phyloP scores from a whole-genome alignment of 2,797 vertebrate genomes.

The Syngnathus acus region DNA sequence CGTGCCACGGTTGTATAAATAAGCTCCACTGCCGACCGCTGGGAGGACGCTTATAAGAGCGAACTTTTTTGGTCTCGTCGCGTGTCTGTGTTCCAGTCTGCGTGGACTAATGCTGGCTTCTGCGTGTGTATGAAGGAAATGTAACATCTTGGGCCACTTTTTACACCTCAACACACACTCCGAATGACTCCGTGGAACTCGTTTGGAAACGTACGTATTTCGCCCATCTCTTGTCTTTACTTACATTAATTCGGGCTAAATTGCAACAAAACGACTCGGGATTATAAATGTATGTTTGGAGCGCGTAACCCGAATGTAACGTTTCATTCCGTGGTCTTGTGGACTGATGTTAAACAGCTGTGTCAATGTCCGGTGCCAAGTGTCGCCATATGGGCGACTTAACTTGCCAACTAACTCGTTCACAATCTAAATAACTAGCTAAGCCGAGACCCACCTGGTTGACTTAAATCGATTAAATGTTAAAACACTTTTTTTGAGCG shows the following conservation, averaged over 20 bases:
- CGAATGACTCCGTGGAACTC: constrained; percentile 37
- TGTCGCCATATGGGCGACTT: neutral
- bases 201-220: constrained; percentile 51
- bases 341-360: neutral
- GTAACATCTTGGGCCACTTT: neutral
- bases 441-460: neutral
- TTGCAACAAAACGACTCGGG: neutral
- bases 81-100: neutral
- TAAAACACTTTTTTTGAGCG: neutral
- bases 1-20: constrained; percentile 1
- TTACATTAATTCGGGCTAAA: neutral
- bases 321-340: neutral
- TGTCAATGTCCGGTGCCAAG: neutral
- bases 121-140: neutral
- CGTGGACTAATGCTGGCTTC: constrained; percentile 5
- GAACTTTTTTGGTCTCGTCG: neutral
- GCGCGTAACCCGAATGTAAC: neutral
- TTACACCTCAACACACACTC: neutral
- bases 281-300: neutral
- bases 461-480: neutral
- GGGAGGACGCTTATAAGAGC: neutral
- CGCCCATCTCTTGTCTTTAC: neutral
- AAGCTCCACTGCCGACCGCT: neutral
- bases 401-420: neutral
- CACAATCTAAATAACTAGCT: neutral